A percentile compares a stretch with the other conserved stretches of the same genome.
Conservation (phyloP, 2,888 invertebrate species). For the Nemotelus nigrinus region DNA sequence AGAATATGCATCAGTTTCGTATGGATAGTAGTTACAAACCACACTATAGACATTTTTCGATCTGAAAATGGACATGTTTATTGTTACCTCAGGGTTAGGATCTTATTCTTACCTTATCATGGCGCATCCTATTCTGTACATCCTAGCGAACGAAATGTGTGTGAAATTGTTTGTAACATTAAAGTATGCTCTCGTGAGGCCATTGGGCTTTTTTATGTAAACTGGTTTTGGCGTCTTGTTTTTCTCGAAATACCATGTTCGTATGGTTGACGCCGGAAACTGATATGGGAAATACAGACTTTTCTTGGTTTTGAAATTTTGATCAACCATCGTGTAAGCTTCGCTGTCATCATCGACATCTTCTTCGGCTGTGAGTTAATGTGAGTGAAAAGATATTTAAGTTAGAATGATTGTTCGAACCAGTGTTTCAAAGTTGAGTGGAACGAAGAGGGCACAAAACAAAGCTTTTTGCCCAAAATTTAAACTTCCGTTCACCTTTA, state of each 20-base stretch:
- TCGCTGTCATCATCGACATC: slow-evolving; percentile 27
- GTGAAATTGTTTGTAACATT: slow-evolving; percentile 52
- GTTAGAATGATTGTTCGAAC: too few species aligned
- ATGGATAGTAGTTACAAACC: slow-evolving; percentile 51
- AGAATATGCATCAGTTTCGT: neutral
- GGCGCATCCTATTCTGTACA: slow-evolving; percentile 50
- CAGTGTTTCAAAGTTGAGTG: too few species aligned
- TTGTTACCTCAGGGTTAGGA: too few species aligned
- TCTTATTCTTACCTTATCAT: slow-evolving; percentile 48
- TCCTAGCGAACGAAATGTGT: slow-evolving; percentile 46
- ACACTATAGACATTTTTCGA: slow-evolving; percentile 46
- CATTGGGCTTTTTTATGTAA: neutral
- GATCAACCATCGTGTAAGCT: slow-evolving; percentile 46
- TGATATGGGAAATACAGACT: slow-evolving; percentile 49
- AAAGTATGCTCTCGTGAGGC: slow-evolving; percentile 39
- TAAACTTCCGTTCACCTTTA: too few species aligned
- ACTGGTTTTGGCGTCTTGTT: slow-evolving; percentile 46
- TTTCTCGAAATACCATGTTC: slow-evolving; percentile 52
- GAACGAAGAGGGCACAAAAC: too few species aligned
- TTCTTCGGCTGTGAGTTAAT: neutral
- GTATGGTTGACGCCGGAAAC: slow-evolving; percentile 45
- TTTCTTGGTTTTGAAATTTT: slow-evolving; percentile 33
- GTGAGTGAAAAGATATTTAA: too few species aligned
- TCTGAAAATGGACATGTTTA: slow-evolving; percentile 29
- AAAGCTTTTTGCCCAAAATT: too few species aligned